Conservation (phyloP, 2,888 invertebrate species). For the Aspidiotus rigidus region DNA sequence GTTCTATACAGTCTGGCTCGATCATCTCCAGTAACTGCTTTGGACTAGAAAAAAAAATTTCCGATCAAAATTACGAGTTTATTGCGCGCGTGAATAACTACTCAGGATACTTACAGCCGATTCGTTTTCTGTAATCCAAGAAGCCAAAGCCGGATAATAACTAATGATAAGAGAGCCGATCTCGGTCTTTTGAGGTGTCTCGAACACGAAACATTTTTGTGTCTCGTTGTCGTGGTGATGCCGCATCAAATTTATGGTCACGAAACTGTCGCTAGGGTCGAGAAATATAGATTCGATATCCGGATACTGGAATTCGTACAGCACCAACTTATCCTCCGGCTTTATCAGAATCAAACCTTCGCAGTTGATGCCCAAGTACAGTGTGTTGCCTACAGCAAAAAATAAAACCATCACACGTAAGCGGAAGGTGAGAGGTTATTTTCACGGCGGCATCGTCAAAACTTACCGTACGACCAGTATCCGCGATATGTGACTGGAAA, state of each 20-base stretch:
- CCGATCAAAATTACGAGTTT: neutral
- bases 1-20: slow-evolving; percentile 78
- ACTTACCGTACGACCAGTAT: slow-evolving; percentile 78
- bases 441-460: neutral
- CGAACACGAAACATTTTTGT: slow-evolving; percentile 80
- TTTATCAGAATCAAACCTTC: slow-evolving; percentile 86
- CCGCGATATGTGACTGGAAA: slow-evolving; percentile 87
- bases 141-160: slow-evolving; percentile 76
- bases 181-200: slow-evolving; percentile 80
- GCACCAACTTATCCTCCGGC: slow-evolving; percentile 80
- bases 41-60: slow-evolving; percentile 42
- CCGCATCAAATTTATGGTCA: slow-evolving; percentile 77
- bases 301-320: slow-evolving; percentile 80
- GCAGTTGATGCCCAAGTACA: slow-evolving; percentile 75
- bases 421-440: neutral
- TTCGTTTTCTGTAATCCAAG: slow-evolving; percentile 68
- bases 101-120: slow-evolving; percentile 48
- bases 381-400: slow-evolving; percentile 44
- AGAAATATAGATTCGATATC: slow-evolving; percentile 85
- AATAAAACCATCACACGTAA: neutral
- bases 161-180: slow-evolving; percentile 86
- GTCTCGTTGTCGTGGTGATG: slow-evolving; percentile 53
- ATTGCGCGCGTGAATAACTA: neutral
- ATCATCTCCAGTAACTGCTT: slow-evolving; percentile 77
- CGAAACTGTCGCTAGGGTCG: slow-evolving; percentile 84